Evolutionary conservation across 2,113 vertebrate species (phyloP).

Genomic region (Cichladusa arquata): DNA sequence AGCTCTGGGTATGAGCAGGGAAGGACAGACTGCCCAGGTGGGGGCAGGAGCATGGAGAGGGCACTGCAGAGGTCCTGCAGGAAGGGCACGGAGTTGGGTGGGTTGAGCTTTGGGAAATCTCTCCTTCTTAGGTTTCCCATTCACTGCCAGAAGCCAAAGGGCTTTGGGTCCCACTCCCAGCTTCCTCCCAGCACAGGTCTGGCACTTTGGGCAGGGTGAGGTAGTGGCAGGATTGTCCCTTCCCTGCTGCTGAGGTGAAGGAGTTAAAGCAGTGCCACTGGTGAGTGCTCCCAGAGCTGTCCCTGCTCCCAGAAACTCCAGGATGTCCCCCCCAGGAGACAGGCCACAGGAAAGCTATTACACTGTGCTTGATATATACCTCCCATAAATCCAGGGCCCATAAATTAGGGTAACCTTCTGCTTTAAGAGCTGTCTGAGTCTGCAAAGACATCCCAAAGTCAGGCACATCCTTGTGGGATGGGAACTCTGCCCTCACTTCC

Average conservation of each 20-base stretch:
- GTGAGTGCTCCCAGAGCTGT: background rate
- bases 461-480: background rate
- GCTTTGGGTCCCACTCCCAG: background rate
- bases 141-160: background rate
- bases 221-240: background rate
- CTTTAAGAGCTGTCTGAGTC: slow-evolving; percentile 34
- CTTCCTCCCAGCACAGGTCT: background rate
- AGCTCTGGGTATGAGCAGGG: background rate
- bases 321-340: background rate
- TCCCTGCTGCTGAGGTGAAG: background rate
- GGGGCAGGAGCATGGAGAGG: background rate
- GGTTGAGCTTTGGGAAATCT: background rate
- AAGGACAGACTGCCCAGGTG: background rate
- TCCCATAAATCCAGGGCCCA: slow-evolving; percentile 38
- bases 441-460: slow-evolving; percentile 60
- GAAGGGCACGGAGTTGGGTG: accelerated
- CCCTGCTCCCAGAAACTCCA: background rate
- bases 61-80: background rate
- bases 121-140: accelerated
- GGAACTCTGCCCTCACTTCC: background rate
- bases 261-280: background rate
- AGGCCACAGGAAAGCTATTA: slow-evolving; percentile 3
- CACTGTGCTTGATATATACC: background rate
- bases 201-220: background rate
- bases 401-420: slow-evolving; percentile 56